These are phyloP conservation scores for Synanthedon formicaeformis DNA, from an alignment of 2,888 invertebrate genomes.

Conservation along the genomic window DNA sequence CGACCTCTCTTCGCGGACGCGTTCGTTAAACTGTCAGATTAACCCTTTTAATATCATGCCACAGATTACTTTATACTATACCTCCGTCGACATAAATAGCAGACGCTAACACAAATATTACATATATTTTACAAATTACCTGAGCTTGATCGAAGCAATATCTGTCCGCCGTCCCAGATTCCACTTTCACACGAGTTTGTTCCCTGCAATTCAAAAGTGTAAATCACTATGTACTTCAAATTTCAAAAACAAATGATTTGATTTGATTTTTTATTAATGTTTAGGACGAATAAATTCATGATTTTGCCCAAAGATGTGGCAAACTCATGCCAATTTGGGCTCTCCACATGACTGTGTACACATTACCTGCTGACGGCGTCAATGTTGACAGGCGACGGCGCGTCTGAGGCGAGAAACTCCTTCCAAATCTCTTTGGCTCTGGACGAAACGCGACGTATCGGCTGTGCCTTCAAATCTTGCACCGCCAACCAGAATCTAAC, in stretches of 20 bases:
- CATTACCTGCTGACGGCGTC: conserved; percentile 77
- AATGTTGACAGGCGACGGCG: conserved; percentile 96
- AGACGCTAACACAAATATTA: no score
- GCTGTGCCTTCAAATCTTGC: conserved; percentile 90
- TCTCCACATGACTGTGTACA: no score
- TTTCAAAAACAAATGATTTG: neutral
- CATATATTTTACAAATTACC: conserved; percentile 57
- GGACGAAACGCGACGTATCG: conserved; percentile 84
- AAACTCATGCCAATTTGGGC: no score
- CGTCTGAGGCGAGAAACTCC: conserved; percentile 94
- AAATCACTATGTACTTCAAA: neutral
- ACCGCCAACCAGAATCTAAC: conserved; percentile 94
- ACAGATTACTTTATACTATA: no score
- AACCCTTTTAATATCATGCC: no score
- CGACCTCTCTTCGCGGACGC: no score
- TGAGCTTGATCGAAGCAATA: conserved; percentile 98
- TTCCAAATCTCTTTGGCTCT: conserved; percentile 90
- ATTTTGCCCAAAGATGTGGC: no score
- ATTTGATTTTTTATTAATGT: no score
- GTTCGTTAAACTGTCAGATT: no score
- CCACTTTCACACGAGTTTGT: conserved; percentile 50
- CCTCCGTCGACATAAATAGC: no score
- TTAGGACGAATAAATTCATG: no score
- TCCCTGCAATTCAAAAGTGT: conserved; percentile 29
- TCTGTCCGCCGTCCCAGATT: conserved; percentile 76